Base-by-base conservation (phyloP, 2,113 vertebrate genomes). In the Bagarius yarrelli region DNA sequence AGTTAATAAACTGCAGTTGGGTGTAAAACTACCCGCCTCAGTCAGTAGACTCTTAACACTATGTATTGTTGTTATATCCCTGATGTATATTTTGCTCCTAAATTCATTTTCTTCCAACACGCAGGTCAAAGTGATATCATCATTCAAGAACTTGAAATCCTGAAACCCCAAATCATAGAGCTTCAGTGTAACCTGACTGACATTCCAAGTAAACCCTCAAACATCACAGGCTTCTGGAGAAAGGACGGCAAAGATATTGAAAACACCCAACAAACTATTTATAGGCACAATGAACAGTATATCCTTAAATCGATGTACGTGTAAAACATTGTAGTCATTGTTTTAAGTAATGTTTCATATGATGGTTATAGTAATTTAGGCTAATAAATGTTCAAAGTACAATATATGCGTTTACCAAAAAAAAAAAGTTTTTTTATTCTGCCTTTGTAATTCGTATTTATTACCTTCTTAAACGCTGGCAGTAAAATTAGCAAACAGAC, bases 171-270 rank as follows among this genome's bases (percentile, higher is more conserved):
- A 55, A 72, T 57, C 9, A 61, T 91, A 21, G 55, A 73, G 0
- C 85, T 93, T n/a, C 59, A 83, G 78, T 93, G 92, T 23, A 87
- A 25, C 78, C 89, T 90, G 87, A 80, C 79, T 8, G 90, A 85
- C 0, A 40, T 83, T 13, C 53, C 75, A 61, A 84, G 79, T 79
- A 87, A 85, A 61, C 21, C 2, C 2, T 59, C 72, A 2, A 90
- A 88, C 81, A 78, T 93, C 12, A 90, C 86, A 0, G 89, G 85
- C 5, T 70, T 73, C 21, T 93, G 92, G 92, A 88, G 16, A 4
- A 91, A 90, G 85, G 85, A 91, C n/a, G 90, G 79, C 11, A 0
- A 21, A 1, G 86, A 86, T 47, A 83, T 92, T 5, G 73, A 83
- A 78, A 78, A 85, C 81, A 88, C 87, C 4, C 80, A 47, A 1